Evolutionary conservation across 2,113 vertebrate species (phyloP).

Genomic region (Monopterus albus): DNA sequence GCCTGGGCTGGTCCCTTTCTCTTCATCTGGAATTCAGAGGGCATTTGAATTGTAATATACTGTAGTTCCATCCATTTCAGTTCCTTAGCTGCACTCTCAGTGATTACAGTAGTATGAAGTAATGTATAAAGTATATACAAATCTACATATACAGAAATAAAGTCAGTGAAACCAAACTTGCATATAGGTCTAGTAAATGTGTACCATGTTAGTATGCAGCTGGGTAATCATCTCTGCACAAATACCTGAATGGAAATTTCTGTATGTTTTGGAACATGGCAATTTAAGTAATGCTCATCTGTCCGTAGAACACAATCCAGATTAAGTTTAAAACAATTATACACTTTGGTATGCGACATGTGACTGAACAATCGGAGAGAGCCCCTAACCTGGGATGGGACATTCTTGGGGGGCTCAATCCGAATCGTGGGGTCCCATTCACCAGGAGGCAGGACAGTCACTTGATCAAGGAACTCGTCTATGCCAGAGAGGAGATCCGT

Average conservation of each 20-base stretch:
- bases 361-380: not conserved
- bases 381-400: slow-evolving; percentile 91
- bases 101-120: not conserved
- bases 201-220: not conserved
- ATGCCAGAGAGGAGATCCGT: slow-evolving; percentile 94
- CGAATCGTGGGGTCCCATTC: slow-evolving; percentile 98
- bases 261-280: not conserved
- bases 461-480: slow-evolving; percentile 97
- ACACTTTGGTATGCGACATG: not conserved
- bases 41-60: slow-evolving; percentile 19
- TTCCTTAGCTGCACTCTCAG: slow-evolving; percentile 3
- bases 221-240: not conserved
- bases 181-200: not conserved
- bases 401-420: slow-evolving; percentile 95
- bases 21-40: slow-evolving; percentile 83
- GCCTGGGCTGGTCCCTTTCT: slow-evolving; percentile 90
- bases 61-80: not conserved
- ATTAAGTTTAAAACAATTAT: not conserved
- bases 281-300: not conserved
- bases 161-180: not conserved
- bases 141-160: slow-evolving; percentile 4
- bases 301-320: not conserved
- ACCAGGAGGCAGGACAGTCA: slow-evolving; percentile 94
- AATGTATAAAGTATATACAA: not conserved
- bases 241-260: not conserved